phyloP scores from a whole-genome alignment of 2,113 vertebrate genomes.

The Boleophthalmus pectinirostris region DNA sequence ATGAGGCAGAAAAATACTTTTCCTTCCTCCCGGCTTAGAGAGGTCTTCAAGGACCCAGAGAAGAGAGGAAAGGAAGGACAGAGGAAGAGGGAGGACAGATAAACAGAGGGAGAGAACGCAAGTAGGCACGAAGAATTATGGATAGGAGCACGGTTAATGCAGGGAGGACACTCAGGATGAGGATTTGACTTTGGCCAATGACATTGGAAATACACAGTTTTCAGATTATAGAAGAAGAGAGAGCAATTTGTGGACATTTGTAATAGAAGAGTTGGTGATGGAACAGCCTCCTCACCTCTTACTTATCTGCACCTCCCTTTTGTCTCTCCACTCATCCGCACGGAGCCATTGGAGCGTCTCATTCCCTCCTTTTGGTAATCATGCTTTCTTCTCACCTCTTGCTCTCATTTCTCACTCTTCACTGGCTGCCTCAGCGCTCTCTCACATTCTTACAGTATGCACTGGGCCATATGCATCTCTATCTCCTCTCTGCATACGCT shows the following conservation, averaged over 20 bases:
- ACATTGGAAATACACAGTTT: slow-evolving; percentile 57
- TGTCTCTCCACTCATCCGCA: slow-evolving; percentile 16
- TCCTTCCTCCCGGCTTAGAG: slow-evolving; percentile 65
- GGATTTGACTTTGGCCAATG: slow-evolving; percentile 57
- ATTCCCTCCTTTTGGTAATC: slow-evolving; percentile 43
- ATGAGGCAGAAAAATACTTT: slow-evolving; percentile 81
- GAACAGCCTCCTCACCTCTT: slow-evolving; percentile 30
- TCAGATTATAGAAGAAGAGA: slow-evolving; percentile 24
- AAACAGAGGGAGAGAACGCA: slow-evolving; percentile 51
- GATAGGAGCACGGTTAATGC: slow-evolving; percentile 51
- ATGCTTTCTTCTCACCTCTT: slow-evolving; percentile 56
- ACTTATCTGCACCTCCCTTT: slow-evolving; percentile 9
- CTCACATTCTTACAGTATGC: slow-evolving; percentile 19
- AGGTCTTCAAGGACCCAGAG: slow-evolving; percentile 63
- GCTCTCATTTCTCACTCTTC: slow-evolving; percentile 59
- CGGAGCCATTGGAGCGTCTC: slow-evolving; percentile 28
- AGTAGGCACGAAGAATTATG: slow-evolving; percentile 52
- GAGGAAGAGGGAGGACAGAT: slow-evolving; percentile 42
- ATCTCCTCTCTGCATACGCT: slow-evolving; percentile 64
- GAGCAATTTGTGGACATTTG: slow-evolving; percentile 35
- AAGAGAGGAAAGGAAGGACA: slow-evolving; percentile 22
- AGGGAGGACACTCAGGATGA: slow-evolving; percentile 42
- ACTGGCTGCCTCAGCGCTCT: slow-evolving; percentile 28
- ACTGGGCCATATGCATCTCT: slow-evolving; percentile 38
- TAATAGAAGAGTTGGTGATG: slow-evolving; percentile 6